Base-by-base conservation (phyloP, 2,113 vertebrate species). In the Laterallus jamaicensis region DNA sequence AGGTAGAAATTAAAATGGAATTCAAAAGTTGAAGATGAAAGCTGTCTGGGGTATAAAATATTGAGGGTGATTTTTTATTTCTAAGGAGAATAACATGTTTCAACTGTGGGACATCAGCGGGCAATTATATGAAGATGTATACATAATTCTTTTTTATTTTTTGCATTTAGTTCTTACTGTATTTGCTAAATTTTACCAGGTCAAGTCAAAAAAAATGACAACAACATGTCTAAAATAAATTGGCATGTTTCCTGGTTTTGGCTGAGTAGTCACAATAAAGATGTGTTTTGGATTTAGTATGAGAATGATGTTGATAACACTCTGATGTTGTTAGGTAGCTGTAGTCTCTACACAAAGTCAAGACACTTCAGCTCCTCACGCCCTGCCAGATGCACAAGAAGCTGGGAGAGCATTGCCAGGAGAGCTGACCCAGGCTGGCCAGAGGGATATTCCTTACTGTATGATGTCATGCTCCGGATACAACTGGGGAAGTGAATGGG, bases 1-100 rank as follows among this genome's bases (percentile, higher is more conserved):
- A 35, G 22, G 40, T 2, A 76, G 63, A 69, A 87, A 62, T 62
- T 31, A 62, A 86, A 90, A 79, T 68, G 14, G 20, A 84, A 54
- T 76, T 94, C 67, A 92, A 81, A 88, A 88, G n/a, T 32, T 40
- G 42, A 94, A 83, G 92, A 88, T 29, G 74, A 93, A 88, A 88
- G 7, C 42, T 83, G 11, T 6, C 19, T 55, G 6, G 28, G 8
- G 8, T 58, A 58, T 55, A 69, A 80, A 93, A 70, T 50, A 82
- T 22, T 39, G 7, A 64, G 12, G 5, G 20, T 66, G 25, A 55
- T 63, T 80, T 93, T 82, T 52, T 82, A 24, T 44, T 73, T 58
- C 54, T 69, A n/a, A 58, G 11, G 9, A 4, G 9, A 66, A 22
- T 8, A 50, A 42, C 7, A 5, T 32, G 4, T 47, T 93, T 63